phyloP scores from a whole-genome alignment of 2,797 vertebrate genomes.

The Microctenopoma stevenorrisi region DNA sequence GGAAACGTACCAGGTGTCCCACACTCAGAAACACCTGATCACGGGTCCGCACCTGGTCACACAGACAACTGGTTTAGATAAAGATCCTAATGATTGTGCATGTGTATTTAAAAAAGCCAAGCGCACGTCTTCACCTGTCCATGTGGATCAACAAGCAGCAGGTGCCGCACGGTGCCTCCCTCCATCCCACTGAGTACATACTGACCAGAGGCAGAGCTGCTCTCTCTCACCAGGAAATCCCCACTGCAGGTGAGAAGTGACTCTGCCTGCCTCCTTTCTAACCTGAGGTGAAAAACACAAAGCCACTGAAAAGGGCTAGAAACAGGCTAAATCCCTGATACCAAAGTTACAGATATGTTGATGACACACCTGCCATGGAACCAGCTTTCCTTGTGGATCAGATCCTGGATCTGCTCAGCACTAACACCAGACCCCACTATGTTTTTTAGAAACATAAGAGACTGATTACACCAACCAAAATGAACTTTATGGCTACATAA shows the following conservation, averaged over 20 bases:
- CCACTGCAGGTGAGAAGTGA: slow-evolving; percentile 88
- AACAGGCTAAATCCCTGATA: not conserved
- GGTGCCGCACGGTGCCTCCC: slow-evolving; percentile 88
- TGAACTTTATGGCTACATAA: not conserved
- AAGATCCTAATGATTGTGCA: not conserved
- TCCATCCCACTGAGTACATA: slow-evolving; percentile 94
- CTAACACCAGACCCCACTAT: slow-evolving; percentile 35
- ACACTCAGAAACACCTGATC: slow-evolving; percentile 90
- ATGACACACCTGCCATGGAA: slow-evolving; percentile 87
- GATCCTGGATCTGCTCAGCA: slow-evolving; percentile 68
- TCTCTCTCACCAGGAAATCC: slow-evolving; percentile 94
- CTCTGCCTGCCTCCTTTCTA: slow-evolving; percentile 90
- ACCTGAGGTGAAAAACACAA: slow-evolving; percentile 48
- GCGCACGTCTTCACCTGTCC: slow-evolving; percentile 84
- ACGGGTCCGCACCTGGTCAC: slow-evolving; percentile 90
- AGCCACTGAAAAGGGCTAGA: not conserved
- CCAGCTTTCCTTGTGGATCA: slow-evolving; percentile 88
- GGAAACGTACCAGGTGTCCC: slow-evolving; percentile 91
- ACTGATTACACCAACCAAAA: not conserved
- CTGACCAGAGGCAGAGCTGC: slow-evolving; percentile 88
- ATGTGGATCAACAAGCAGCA: slow-evolving; percentile 92
- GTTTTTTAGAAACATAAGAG: slow-evolving; percentile 22
- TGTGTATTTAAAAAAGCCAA: slow-evolving; percentile 30
- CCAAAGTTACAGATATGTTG: not conserved
- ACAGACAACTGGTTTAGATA: slow-evolving; percentile 5